Percentiles rank a stretch among this genome's conserved stretches.
These are phyloP conservation scores for Phthorimaea operculella DNA, from an alignment of 1,140 invertebrate genomes.

Conservation along the genomic window DNA sequence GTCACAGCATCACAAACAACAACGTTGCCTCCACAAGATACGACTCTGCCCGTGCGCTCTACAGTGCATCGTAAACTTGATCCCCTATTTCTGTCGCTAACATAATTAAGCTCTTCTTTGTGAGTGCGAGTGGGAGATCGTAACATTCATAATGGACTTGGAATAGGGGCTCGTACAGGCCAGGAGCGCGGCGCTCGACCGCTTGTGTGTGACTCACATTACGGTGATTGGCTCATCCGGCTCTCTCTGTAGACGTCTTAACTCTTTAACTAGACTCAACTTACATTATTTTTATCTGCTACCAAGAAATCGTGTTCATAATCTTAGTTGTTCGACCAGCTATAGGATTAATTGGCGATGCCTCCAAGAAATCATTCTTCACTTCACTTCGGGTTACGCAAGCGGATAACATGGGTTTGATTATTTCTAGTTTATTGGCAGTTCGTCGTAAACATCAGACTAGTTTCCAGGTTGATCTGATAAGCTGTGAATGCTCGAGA, in stretches of 20 bases:
- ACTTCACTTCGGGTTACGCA: neutral
- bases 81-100: conserved; percentile 22
- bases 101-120: conserved; percentile 14
- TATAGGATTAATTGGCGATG: neutral
- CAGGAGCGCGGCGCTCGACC: conserved; percentile 8
- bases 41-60: conserved; percentile 21
- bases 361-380: neutral
- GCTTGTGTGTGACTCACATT: conserved; percentile 43
- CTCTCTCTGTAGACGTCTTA: conserved; percentile 39
- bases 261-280: conserved; percentile 30
- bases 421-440: neutral
- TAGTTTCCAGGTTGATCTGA: neutral
- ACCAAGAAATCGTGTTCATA: neutral
- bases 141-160: conserved; percentile 2
- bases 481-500: neutral
- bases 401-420: neutral
- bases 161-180: conserved; percentile 14
- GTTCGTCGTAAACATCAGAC: neutral
- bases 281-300: conserved; percentile 4
- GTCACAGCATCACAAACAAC: conserved; percentile 8
- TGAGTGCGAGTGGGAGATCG: conserved; percentile 35
- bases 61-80: conserved; percentile 24
- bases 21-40: conserved; percentile 30
- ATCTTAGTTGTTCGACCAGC: neutral
- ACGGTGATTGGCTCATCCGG: conserved; percentile 58